phyloP scores from a whole-genome alignment of 2,113 vertebrate genomes.

The Hydrolagus affinis region DNA sequence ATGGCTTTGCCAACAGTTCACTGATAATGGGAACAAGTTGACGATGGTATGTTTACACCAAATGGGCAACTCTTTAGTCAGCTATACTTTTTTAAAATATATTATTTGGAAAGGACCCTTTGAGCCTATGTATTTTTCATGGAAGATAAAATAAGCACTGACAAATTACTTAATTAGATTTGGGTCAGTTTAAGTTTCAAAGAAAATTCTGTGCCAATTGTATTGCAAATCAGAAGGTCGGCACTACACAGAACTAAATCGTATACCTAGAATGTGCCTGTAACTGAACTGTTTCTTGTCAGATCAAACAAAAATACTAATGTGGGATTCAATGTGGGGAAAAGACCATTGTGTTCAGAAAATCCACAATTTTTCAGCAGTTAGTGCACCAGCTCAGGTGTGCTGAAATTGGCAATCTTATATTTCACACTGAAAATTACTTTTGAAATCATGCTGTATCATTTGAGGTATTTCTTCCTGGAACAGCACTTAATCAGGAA shows the following conservation, averaged over 20 bases:
- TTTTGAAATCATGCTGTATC: neutral
- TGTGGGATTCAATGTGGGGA: neutral
- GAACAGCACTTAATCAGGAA: too few relatives aligned
- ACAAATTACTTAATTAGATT: neutral
- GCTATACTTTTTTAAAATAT: neutral
- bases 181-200: neutral
- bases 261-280: neutral
- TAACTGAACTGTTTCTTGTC: neutral
- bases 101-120: neutral
- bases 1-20: too few relatives aligned
- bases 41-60: neutral
- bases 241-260: neutral
- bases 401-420: neutral
- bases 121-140: too few relatives aligned
- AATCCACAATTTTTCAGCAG: neutral
- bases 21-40: too few relatives aligned
- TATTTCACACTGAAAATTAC: neutral
- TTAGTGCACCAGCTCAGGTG: slow-evolving; percentile 6
- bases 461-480: too few relatives aligned
- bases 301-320: neutral
- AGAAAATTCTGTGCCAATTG: neutral
- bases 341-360: neutral
- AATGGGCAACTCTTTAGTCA: neutral
- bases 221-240: neutral
- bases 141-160: too few relatives aligned